A percentile compares a stretch with the other conserved stretches of the same genome.
phyloP scores from a whole-genome alignment of 2,888 invertebrate species.

The Blastobasis adustella region DNA sequence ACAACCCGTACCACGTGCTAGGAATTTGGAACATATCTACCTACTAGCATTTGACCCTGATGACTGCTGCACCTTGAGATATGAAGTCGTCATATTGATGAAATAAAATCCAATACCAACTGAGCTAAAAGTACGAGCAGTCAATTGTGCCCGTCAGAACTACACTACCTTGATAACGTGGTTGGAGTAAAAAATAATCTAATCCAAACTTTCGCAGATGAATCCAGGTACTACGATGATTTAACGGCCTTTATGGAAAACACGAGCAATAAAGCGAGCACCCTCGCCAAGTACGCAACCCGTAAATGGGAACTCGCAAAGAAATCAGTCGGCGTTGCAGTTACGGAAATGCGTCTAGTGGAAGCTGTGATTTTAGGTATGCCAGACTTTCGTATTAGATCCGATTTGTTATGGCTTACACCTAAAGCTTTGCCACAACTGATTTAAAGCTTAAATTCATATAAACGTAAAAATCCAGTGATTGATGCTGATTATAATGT shows the following conservation, averaged over 20 bases:
- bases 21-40: conserved; percentile 11
- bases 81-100: conserved; percentile 9
- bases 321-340: conserved; percentile 9
- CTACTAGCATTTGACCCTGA: conserved; percentile 9
- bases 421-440: conserved; percentile 9
- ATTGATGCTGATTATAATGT: conserved; percentile 4
- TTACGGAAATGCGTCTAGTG: conserved; percentile 9
- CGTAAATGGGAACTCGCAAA: conserved; percentile 12
- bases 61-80: conserved; percentile 8
- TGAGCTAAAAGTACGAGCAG: conserved; percentile 7
- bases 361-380: conserved; percentile 12
- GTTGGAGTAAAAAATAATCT: conserved; percentile 8
- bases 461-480: conserved; percentile 6
- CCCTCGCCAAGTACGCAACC: conserved; percentile 10
- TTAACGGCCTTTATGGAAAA: conserved; percentile 10
- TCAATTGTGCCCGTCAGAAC: conserved; percentile 12
- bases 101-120: conserved; percentile 4
- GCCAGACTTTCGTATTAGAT: conserved; percentile 12
- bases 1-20: neutral
- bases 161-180: conserved; percentile 11
- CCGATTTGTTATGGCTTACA: conserved; percentile 11
- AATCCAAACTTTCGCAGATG: conserved; percentile 13
- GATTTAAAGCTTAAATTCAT: conserved; percentile 8
- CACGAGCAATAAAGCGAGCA: conserved; percentile 11
- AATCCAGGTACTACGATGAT: conserved; percentile 12